phyloP scores from a whole-genome alignment of 2,888 invertebrate species.

The Zonitis immaculata region DNA sequence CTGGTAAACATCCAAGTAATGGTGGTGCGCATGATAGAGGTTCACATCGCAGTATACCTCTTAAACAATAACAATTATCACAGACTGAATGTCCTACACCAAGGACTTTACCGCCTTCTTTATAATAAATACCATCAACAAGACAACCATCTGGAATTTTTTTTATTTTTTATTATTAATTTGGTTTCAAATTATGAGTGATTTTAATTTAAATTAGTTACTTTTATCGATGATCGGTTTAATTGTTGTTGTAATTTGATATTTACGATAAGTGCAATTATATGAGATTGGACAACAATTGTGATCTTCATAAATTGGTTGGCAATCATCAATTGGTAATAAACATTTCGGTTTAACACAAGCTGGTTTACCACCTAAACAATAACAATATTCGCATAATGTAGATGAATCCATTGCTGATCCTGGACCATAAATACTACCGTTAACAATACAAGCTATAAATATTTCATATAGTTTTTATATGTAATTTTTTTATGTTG shows the following conservation, averaged over 20 bases:
- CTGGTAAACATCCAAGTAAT: conserved; percentile 69
- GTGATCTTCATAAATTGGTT: conserved; percentile 57
- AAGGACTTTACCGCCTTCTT: conserved; percentile 68
- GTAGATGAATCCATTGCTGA: conserved; percentile 77
- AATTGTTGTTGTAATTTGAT: conserved; percentile 5
- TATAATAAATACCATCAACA: conserved; percentile 56
- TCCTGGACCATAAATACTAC: conserved; percentile 69
- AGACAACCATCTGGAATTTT: conserved; percentile 55
- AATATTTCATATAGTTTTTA: neutral
- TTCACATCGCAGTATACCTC: conserved; percentile 68
- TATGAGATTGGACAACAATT: conserved; percentile 80
- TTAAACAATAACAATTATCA: conserved; percentile 76
- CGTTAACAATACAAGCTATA: conserved; percentile 66
- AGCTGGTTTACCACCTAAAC: conserved; percentile 61
- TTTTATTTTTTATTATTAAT: neutral
- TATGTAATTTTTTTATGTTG: no score
- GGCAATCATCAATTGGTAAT: conserved; percentile 67
- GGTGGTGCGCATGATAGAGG: conserved; percentile 72
- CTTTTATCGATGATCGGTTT: neutral
- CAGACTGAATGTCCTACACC: conserved; percentile 59
- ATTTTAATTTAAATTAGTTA: no score
- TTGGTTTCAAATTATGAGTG: no score
- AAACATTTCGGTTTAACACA: conserved; percentile 80
- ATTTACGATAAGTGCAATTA: conserved; percentile 54
- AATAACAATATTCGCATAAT: conserved; percentile 85